A percentile compares a stretch with the other conserved stretches of the same genome.
Conservation (phyloP, 1,140 invertebrate species). For the Drosophila tristis region DNA sequence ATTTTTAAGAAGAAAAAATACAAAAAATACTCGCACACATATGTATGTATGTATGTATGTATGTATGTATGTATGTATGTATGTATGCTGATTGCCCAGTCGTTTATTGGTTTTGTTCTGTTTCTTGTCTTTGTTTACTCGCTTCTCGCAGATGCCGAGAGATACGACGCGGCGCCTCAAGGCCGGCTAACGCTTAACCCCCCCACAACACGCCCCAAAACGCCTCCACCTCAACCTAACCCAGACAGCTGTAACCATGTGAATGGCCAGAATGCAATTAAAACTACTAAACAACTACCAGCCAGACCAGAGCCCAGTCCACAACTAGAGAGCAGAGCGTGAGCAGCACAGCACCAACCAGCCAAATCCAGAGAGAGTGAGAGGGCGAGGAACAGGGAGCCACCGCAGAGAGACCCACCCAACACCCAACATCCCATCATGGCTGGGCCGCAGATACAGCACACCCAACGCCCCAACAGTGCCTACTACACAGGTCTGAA, state of each 20-base stretch:
- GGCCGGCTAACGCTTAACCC: conserved; percentile 14
- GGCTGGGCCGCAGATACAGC: conserved; percentile 81
- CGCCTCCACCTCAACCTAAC: conserved; percentile 18
- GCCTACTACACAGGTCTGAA: conserved; percentile 79
- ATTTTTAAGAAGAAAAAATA: background rate
- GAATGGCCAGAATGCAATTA: conserved; percentile 61
- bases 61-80: no score
- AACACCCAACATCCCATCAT: conserved; percentile 32
- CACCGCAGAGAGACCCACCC: no score
- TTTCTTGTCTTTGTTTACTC: conserved; percentile 30
- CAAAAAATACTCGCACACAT: no score
- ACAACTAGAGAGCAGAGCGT: conserved; percentile 30
- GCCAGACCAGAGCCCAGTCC: conserved; percentile 29
- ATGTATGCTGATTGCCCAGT: background rate
- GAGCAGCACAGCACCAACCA: conserved; percentile 4
- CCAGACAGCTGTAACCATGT: conserved; percentile 31
- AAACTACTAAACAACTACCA: conserved; percentile 53
- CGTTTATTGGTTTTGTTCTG: conserved; percentile 27
- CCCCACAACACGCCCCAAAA: background rate
- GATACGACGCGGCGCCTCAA: background rate
- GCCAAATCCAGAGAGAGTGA: background rate
- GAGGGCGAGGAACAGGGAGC: background rate
- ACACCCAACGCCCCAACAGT: conserved; percentile 73
- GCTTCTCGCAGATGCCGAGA: conserved; percentile 54
- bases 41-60: no score